Conservation (phyloP, 2,888 invertebrate genomes). For the Eilema griseolum region DNA sequence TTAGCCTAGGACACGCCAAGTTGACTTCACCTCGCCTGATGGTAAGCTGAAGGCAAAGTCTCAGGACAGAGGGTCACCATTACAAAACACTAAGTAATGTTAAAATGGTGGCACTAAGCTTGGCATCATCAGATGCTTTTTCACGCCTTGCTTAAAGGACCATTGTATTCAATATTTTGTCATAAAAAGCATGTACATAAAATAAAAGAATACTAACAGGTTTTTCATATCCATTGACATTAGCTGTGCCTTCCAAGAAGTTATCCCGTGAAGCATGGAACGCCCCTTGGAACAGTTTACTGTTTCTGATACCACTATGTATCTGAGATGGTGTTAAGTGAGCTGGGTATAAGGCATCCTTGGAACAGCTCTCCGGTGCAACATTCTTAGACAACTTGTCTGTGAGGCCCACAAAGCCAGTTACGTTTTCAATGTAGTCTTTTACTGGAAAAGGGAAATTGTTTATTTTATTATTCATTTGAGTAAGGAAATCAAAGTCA, state of each 20-base stretch:
- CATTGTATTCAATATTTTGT: neutral
- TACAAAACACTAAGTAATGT: too few relatives aligned
- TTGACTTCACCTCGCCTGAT: too few relatives aligned
- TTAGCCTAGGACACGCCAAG: too few relatives aligned
- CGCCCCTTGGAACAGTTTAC: conserved; percentile 92
- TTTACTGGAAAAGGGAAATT: conserved; percentile 81
- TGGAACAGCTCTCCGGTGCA: conserved; percentile 86
- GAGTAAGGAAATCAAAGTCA: neutral
- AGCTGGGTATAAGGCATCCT: conserved; percentile 92
- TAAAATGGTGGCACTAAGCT: too few relatives aligned
- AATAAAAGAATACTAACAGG: conserved; percentile 85
- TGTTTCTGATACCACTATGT: conserved; percentile 92
- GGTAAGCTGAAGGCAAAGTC: too few relatives aligned
- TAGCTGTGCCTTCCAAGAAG: conserved; percentile 96
- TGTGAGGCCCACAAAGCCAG: conserved; percentile 89
- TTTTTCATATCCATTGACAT: conserved; percentile 92
- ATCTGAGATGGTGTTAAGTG: conserved; percentile 93
- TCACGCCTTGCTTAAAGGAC: too few relatives aligned
- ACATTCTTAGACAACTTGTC: conserved; percentile 93
- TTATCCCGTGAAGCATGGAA: conserved; percentile 96
- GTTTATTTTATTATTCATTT: neutral
- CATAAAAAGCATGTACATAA: neutral
- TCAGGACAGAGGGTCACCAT: too few relatives aligned
- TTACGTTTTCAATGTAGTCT: conserved; percentile 92
- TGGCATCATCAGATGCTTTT: too few relatives aligned